Evolutionary conservation across 2,888 invertebrate genomes (phyloP).

Genomic region (Thyatira batis): DNA sequence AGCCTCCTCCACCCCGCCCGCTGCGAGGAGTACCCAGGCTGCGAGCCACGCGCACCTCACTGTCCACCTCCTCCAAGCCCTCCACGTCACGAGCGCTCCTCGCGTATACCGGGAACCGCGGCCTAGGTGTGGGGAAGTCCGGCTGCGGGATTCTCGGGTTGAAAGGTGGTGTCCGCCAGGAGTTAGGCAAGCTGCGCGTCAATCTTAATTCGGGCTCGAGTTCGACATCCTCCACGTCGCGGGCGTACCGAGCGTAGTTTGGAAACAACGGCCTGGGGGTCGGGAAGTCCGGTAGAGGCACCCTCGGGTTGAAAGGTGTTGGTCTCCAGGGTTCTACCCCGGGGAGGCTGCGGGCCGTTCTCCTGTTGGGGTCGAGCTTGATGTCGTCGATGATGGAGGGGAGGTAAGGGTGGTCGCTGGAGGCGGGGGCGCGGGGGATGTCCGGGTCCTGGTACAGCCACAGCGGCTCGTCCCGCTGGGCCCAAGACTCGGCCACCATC

Average conservation of each 20-base stretch:
- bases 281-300: not conserved
- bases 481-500: not conserved
- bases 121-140: not conserved
- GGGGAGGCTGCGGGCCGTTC: not conserved
- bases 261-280: not conserved
- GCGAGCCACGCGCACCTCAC: not conserved
- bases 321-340: not conserved
- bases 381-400: constrained; percentile 1
- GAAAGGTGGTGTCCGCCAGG: not conserved
- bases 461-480: not conserved
- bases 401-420: not conserved
- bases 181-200: not conserved
- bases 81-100: not conserved
- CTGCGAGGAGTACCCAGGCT: not conserved
- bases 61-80: not conserved
- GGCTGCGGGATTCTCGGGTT: not conserved
- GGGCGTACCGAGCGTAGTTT: not conserved
- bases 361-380: constrained; percentile 1
- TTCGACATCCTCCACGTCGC: not conserved
- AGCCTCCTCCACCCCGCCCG: not conserved
- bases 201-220: not conserved
- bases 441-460: not conserved
- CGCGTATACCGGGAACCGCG: not conserved
- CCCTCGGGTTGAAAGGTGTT: not conserved
- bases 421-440: not conserved